Evolutionary conservation across 2,797 vertebrate species (phyloP), one percentile per base, ranked within the genome.

Genomic region (Brotula barbata): DNA sequence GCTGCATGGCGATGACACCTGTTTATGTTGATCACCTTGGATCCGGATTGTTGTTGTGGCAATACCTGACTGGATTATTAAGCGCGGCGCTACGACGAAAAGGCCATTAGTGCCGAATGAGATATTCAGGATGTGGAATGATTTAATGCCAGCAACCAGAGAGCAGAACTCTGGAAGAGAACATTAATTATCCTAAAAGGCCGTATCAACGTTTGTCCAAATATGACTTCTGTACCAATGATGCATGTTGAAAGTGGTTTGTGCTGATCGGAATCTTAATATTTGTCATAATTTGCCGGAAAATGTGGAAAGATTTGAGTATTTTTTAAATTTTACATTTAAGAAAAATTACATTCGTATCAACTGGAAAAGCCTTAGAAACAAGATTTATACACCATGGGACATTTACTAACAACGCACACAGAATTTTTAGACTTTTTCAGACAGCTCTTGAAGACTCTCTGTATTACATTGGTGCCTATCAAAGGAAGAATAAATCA

Each of bases 1-100:
- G 19, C 16, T 73, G 73, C 73, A 66, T 2, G 61, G 33, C n/a
- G 80, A 72, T 47, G 68, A 78, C 77, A 83, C 65, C 73, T 78
- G 72, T 73, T 81, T 60, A 53, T 43, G 52, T 63, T 63, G 65
- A 83, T 81, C 62, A 51, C 47, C 52, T 55, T 13, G 31, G 54
- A 58, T 56, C n/a, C 19, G 23, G 48, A 40, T 28, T 52, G 48
- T 25, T 59, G 46, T 70, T 46, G 53, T 64, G 71, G 46, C 66
- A 47, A 68, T 34, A 78, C 67, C 70, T 72, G 77, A 78, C 52
- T 41, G 20, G 56, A 58, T 71, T 75, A 58, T 60, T 48, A 77
- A 71, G 36, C 31, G 17, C 45, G 21, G 44, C 17, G 19, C 14
- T 31, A 22, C 22, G 48, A 53, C 3, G 25, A 8, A 28, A 28